phyloP scores from a whole-genome alignment of 1,140 invertebrate genomes.

The Macrobrachium rosenbergii region DNA sequence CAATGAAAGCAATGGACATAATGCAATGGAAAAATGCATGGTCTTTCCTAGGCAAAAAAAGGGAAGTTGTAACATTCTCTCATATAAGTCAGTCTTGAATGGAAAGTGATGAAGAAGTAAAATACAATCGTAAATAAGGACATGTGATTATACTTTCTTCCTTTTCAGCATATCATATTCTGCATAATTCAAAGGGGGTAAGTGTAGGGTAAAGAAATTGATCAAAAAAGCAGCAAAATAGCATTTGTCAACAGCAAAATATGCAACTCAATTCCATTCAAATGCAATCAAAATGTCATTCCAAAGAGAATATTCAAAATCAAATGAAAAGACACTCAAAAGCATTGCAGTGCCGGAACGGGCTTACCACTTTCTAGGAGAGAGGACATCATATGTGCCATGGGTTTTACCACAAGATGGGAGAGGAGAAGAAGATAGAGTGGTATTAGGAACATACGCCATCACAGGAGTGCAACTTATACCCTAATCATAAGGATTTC shows the following conservation, averaged over 20 bases:
- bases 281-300: constrained; percentile 5
- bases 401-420: constrained; percentile 62
- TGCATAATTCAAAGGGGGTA: too few relatives aligned
- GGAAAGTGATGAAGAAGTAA: too few relatives aligned
- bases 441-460: constrained; percentile 63
- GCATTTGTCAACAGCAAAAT: constrained; percentile 26
- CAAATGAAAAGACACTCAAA: constrained; percentile 41
- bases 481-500: constrained; percentile 48
- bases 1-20: too few relatives aligned
- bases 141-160: too few relatives aligned
- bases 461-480: constrained; percentile 61
- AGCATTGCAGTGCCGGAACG: constrained; percentile 61
- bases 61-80: too few relatives aligned
- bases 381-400: constrained; percentile 64
- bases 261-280: neutral
- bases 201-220: too few relatives aligned
- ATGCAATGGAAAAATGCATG: too few relatives aligned
- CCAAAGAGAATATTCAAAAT: constrained; percentile 35
- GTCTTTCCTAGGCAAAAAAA: too few relatives aligned
- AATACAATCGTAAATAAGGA: too few relatives aligned
- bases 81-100: too few relatives aligned
- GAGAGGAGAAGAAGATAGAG: constrained; percentile 62
- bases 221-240: constrained; percentile 37
- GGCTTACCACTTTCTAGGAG: constrained; percentile 63
- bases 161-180: too few relatives aligned